phyloP scores from a whole-genome alignment of 2,888 invertebrate species.

The Drosophila crucigera region DNA sequence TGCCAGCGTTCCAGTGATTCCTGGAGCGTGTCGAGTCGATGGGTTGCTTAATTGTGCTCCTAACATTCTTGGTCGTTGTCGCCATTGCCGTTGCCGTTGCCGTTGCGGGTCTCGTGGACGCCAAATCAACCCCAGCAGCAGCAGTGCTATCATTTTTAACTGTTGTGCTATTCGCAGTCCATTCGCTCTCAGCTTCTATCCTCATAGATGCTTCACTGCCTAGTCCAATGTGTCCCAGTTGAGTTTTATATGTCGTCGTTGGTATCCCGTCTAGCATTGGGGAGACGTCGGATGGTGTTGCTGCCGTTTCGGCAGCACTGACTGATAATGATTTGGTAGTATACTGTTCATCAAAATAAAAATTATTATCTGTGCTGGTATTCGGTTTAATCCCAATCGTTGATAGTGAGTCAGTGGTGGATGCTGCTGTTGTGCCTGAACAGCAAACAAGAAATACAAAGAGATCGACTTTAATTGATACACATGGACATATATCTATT shows the following conservation, averaged over 20 bases:
- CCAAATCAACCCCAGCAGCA: constrained; percentile 15
- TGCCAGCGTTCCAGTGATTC: constrained; percentile 70
- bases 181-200: constrained; percentile 18
- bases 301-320: constrained; percentile 33
- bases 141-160: constrained; percentile 33
- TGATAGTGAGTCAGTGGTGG: constrained; percentile 26
- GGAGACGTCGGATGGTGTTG: constrained; percentile 41
- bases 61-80: constrained; percentile 56
- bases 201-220: constrained; percentile 10
- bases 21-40: constrained; percentile 72
- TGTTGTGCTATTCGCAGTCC: constrained; percentile 48
- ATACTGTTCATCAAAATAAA: constrained; percentile 68
- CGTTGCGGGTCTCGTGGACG: constrained; percentile 37
- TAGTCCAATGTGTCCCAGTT: constrained; percentile 4
- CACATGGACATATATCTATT: neutral
- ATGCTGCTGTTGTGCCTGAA: constrained; percentile 40
- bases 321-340: constrained; percentile 53
- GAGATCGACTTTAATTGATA: neutral
- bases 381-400: constrained; percentile 16
- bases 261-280: constrained; percentile 38
- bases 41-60: constrained; percentile 68
- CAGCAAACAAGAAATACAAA: neutral
- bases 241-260: constrained; percentile 5
- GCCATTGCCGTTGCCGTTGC: constrained; percentile 36
- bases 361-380: constrained; percentile 50